A percentile compares a stretch with the other conserved stretches of the same genome.
phyloP scores from a whole-genome alignment of 2,797 vertebrate species.

The Onychomys arenicola region DNA sequence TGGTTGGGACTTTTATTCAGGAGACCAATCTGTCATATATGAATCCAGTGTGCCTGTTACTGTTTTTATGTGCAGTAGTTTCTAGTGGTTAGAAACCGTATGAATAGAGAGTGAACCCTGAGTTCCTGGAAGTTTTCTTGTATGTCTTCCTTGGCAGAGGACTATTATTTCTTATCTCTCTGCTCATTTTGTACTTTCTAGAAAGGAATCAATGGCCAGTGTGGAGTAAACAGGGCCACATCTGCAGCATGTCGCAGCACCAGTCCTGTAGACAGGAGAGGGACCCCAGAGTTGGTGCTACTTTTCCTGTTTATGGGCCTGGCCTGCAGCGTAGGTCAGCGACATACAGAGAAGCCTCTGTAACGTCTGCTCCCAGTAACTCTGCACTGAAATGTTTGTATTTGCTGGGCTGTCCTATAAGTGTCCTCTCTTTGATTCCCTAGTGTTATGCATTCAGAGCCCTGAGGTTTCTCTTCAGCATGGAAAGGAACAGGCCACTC shows the following conservation, averaged over 20 bases:
- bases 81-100: constrained; percentile 55
- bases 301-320: not conserved
- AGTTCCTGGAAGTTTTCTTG: not conserved
- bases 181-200: constrained; percentile 5
- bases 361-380: not conserved
- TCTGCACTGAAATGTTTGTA: not conserved
- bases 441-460: constrained; percentile 95
- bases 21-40: constrained; percentile 66
- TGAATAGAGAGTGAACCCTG: constrained; percentile 36
- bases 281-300: not conserved
- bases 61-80: constrained; percentile 66
- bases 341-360: not conserved
- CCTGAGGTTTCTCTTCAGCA: constrained; percentile 94
- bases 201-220: constrained; percentile 20
- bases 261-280: not conserved
- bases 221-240: not conserved
- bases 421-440: constrained; percentile 33
- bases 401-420: not conserved
- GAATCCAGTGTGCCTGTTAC: constrained; percentile 44
- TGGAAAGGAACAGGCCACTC: constrained; percentile 94
- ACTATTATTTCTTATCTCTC: constrained; percentile 9
- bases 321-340: not conserved
- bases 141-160: constrained; percentile 22
- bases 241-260: not conserved
- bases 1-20: constrained; percentile 63